These are phyloP conservation scores for Chrysopa pallens DNA, from an alignment of 1,140 invertebrate species.

Conservation along the genomic window DNA sequence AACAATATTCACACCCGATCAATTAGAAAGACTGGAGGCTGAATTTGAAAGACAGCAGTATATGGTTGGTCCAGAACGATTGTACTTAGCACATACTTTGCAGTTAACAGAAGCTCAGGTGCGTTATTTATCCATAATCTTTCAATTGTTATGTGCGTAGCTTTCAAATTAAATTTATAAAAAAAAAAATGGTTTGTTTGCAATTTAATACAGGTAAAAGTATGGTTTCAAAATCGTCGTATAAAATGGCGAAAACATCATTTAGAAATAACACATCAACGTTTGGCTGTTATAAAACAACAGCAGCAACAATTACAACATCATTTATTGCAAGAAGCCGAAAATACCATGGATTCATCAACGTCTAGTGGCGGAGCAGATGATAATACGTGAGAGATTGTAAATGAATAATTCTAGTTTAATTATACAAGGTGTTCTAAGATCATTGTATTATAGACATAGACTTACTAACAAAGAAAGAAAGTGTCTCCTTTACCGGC, in stretches of 20 bases:
- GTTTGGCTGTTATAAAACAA: constrained; percentile 58
- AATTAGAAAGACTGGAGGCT: constrained; percentile 74
- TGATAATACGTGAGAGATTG: background rate
- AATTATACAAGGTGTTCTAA: too few relatives aligned
- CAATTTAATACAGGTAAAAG: constrained; percentile 85
- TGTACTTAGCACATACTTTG: constrained; percentile 73
- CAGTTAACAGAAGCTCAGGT: constrained; percentile 83
- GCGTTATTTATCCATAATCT: too few relatives aligned
- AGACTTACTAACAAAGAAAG: too few relatives aligned
- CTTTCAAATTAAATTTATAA: too few relatives aligned
- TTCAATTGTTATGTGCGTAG: too few relatives aligned
- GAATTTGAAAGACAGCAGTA: constrained; percentile 90
- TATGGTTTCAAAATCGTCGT: constrained; percentile 92
- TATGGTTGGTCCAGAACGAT: constrained; percentile 84
- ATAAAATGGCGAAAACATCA: constrained; percentile 95
- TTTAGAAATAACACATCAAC: constrained; percentile 75
- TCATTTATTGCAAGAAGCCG: constrained; percentile 12
- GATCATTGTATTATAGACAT: too few relatives aligned
- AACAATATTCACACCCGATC: constrained; percentile 89
- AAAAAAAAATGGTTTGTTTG: too few relatives aligned
- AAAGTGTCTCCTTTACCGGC: too few relatives aligned
- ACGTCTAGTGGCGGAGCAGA: background rate
- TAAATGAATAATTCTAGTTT: too few relatives aligned
- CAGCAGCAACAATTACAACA: constrained; percentile 24
- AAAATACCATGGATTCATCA: background rate